Evolutionary conservation across 2,888 invertebrate species (phyloP).

Genomic region (Trachelus tabidus): DNA sequence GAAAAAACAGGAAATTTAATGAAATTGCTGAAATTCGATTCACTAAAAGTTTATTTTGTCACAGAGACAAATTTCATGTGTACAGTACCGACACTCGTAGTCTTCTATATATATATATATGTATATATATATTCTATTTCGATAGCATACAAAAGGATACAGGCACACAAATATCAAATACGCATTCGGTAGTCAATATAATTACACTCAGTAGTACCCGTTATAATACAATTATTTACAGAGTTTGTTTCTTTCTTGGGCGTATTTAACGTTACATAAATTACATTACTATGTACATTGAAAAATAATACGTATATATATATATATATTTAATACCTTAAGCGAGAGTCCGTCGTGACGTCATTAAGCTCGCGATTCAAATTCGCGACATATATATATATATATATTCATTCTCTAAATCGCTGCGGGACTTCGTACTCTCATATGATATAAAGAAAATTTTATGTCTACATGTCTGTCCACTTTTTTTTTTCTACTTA

Average conservation of each 20-base stretch:
- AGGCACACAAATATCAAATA: conserved; percentile 66
- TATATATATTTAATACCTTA: conserved; percentile 24
- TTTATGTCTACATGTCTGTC: neutral
- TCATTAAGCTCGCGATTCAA: neutral
- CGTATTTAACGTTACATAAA: conserved; percentile 51
- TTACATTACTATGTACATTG: conserved; percentile 58
- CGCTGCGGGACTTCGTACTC: neutral
- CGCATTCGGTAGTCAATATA: conserved; percentile 59
- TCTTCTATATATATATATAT: conserved; percentile 25
- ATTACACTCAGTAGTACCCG: conserved; percentile 60
- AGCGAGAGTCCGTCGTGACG: conserved; percentile 1
- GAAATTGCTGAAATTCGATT: conserved; percentile 38
- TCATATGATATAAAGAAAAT: neutral
- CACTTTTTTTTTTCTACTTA: neutral
- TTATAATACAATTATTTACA: conserved; percentile 56
- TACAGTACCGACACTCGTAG: conserved; percentile 48
- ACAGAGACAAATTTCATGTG: conserved; percentile 53
- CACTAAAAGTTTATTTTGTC: conserved; percentile 63
- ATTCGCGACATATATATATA: neutral
- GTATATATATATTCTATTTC: conserved; percentile 37
- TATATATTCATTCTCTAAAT: neutral
- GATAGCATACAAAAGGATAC: conserved; percentile 65
- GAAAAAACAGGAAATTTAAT: neutral
- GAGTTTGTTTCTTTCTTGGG: conserved; percentile 19
- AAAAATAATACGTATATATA: conserved; percentile 31